phyloP scores from a whole-genome alignment of 2,888 invertebrate species.

The Dryadula phaetusa region DNA sequence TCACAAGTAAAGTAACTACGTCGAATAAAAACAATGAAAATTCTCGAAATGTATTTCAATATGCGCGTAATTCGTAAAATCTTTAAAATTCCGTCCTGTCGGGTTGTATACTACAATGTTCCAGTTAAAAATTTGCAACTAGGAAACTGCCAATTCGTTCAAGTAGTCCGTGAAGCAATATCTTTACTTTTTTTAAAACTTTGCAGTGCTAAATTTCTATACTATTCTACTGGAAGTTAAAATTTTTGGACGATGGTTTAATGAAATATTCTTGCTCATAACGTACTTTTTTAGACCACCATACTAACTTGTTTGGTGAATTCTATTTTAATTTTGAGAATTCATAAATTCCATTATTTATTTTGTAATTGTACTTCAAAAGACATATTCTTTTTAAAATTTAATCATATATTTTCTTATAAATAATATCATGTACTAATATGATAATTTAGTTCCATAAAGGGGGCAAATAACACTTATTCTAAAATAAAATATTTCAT shows the following conservation, averaged over 20 bases:
- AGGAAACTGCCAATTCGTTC: constrained; percentile 33
- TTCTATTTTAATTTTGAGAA: constrained; percentile 4
- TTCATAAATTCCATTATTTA: not conserved
- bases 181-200: constrained; percentile 17
- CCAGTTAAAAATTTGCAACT: constrained; percentile 18
- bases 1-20: not conserved
- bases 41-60: not conserved
- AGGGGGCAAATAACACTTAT: too few relatives aligned
- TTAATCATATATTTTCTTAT: too few relatives aligned
- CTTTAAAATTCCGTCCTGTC: constrained; percentile 15
- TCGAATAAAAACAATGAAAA: constrained; percentile 7
- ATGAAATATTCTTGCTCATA: constrained; percentile 3
- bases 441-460: too few relatives aligned
- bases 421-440: too few relatives aligned
- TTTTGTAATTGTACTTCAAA: too few relatives aligned
- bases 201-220: constrained; percentile 10
- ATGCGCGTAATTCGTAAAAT: constrained; percentile 15
- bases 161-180: constrained; percentile 29
- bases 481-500: too few relatives aligned
- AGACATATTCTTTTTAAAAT: too few relatives aligned
- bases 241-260: constrained; percentile 13
- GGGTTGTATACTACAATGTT: constrained; percentile 12
- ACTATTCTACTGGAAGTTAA: not conserved
- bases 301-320: constrained; percentile 4
- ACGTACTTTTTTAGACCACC: not conserved